phyloP scores from a whole-genome alignment of 2,888 invertebrate species.

The Abrostola triplasia region DNA sequence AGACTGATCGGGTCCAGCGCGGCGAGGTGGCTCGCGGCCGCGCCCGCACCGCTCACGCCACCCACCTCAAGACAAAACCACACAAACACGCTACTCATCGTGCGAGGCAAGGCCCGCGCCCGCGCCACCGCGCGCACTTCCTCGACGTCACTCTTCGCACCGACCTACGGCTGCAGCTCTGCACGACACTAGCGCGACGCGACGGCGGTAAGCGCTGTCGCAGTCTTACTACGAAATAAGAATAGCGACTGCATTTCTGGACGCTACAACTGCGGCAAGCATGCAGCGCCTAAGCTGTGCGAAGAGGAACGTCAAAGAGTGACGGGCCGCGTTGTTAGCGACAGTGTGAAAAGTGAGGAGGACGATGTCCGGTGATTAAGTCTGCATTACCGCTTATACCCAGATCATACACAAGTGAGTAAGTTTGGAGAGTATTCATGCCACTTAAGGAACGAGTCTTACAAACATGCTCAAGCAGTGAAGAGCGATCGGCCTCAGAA shows the following conservation, averaged over 20 bases:
- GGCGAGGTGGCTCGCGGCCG: constrained; percentile 87
- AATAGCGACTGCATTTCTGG: constrained; percentile 13
- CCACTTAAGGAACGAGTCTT: constrained; percentile 80
- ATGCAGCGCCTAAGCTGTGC: constrained; percentile 75
- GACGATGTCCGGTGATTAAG: constrained; percentile 76
- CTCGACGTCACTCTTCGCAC: constrained; percentile 74
- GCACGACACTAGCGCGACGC: constrained; percentile 30
- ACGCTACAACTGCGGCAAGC: constrained; percentile 64
- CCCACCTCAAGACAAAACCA: constrained; percentile 89
- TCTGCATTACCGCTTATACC: constrained; percentile 82
- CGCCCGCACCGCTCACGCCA: constrained; percentile 88
- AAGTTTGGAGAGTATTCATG: constrained; percentile 82
- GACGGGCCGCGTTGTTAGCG: constrained; percentile 78
- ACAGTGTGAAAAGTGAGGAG: constrained; percentile 80
- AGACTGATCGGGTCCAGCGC: constrained; percentile 88
- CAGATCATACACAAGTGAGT: constrained; percentile 81
- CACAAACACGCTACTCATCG: constrained; percentile 88
- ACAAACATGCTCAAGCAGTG: constrained; percentile 86
- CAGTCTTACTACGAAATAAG: constrained; percentile 8
- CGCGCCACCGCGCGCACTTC: constrained; percentile 62
- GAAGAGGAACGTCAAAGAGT: constrained; percentile 76
- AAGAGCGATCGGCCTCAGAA: constrained; percentile 83
- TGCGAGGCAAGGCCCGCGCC: constrained; percentile 72
- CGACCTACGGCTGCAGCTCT: constrained; percentile 30
- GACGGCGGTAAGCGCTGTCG: neutral